Evolutionary conservation across 2,888 invertebrate genomes (phyloP).

Genomic region (Mellilla xanthometata): DNA sequence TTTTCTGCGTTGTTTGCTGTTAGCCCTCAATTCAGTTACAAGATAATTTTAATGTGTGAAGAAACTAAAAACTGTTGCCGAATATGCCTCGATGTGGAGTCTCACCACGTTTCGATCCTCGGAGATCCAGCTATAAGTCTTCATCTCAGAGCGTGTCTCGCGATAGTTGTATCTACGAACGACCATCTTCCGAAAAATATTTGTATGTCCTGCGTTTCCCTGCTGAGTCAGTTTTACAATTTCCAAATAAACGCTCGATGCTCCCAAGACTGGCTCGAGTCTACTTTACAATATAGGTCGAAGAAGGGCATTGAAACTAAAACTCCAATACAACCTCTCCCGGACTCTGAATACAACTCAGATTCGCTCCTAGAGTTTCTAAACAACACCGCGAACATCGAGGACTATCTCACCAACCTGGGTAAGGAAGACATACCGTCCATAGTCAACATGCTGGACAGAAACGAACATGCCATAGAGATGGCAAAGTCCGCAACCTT

Average conservation of each 20-base stretch:
- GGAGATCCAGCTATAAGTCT: slow-evolving; percentile 61
- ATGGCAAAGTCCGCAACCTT: slow-evolving; percentile 38
- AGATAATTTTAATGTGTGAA: slow-evolving; percentile 50
- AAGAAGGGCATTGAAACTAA: slow-evolving; percentile 59
- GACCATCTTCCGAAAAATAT: slow-evolving; percentile 67
- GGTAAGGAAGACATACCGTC: slow-evolving; percentile 76
- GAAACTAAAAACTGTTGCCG: slow-evolving; percentile 63
- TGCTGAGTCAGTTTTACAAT: slow-evolving; percentile 67
- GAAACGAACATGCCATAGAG: slow-evolving; percentile 54
- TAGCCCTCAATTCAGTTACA: neutral
- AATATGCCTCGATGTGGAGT: slow-evolving; percentile 64
- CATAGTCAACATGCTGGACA: slow-evolving; percentile 69
- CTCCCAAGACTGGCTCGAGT: slow-evolving; percentile 73
- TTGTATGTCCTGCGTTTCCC: slow-evolving; percentile 65
- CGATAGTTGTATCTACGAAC: slow-evolving; percentile 49
- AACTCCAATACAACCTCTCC: slow-evolving; percentile 65
- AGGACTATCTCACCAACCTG: slow-evolving; percentile 69
- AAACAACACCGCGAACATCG: slow-evolving; percentile 73
- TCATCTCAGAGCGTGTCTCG: slow-evolving; percentile 69
- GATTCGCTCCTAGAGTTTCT: slow-evolving; percentile 74
- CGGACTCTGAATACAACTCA: slow-evolving; percentile 75
- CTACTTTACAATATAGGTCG: slow-evolving; percentile 53
- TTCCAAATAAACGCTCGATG: slow-evolving; percentile 72
- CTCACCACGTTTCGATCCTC: slow-evolving; percentile 62
- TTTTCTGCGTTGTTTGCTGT: neutral